Evolutionary conservation across 1,140 invertebrate genomes (phyloP), one percentile per base, ranked within the genome.

Genomic region (Musca vetustissima): DNA sequence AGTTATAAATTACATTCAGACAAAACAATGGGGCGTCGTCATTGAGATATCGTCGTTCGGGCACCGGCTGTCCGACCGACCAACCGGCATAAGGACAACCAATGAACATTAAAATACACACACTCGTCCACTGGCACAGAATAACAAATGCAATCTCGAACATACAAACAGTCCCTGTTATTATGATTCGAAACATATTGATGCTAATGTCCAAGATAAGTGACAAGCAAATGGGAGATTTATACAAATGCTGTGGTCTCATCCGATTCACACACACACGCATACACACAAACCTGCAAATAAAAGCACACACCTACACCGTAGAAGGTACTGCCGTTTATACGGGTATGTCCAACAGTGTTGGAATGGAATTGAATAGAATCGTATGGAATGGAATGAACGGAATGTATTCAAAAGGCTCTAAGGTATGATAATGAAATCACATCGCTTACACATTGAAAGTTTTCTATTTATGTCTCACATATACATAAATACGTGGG

Each of bases 151-250:
- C 21, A 52, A 61, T 21, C 32, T 61, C 28, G 17, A 9, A 61
- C 57, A 43, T 61, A 36, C 28, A 21, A 28, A 36, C 28, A 9
- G 36, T 19, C 36, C n/a, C 9, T 36, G 57, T 61, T 32, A 61
- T 61, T 61, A 61, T 61, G 28, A 61, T 36, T 28, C 57, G 8
- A 13, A 61, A 61, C 57, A 61, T 61, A 61, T 61, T 61, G 57
- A 61, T 61, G 57, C 36, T 61, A 61, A 61, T 61, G 57, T 61
- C 28, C 57, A 36, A 61, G 57, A 61, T 61, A 61, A 61, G 57
- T 61, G 57, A 61, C 28, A 61, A 4, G 28, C 55, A 59, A 59
- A 17, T n/a, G 55, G 55, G 36, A 43, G 36, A 43, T 43, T 43
- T 43, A 43, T 43, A 43, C 36, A 43, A 43, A 43, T 43, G 36